phyloP scores from a whole-genome alignment of 2,888 invertebrate species.

The Brachypalpus laphriformis region DNA sequence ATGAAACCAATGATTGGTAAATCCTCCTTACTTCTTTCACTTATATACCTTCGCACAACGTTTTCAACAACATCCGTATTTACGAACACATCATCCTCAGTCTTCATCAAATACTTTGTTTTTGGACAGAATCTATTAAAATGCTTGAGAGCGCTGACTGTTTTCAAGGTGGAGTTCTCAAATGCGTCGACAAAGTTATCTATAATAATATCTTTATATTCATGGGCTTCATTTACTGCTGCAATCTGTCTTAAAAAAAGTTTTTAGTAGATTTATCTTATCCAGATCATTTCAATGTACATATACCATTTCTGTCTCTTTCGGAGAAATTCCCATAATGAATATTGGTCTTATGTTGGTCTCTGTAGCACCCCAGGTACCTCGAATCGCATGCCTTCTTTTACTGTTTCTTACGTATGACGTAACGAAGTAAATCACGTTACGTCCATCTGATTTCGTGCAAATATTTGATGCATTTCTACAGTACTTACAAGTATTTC shows the following conservation, averaged over 20 bases:
- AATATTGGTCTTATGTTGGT: slow-evolving; percentile 1
- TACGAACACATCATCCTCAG: slow-evolving; percentile 31
- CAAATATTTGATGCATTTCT: slow-evolving; percentile 25
- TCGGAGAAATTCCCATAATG: slow-evolving; percentile 8
- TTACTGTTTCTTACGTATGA: background rate
- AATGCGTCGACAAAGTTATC: slow-evolving; percentile 17
- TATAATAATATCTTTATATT: slow-evolving; percentile 11
- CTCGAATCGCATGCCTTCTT: slow-evolving; percentile 15
- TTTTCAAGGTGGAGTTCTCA: slow-evolving; percentile 24
- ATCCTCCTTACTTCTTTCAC: too few species aligned
- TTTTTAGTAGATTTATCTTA: background rate
- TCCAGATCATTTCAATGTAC: background rate
- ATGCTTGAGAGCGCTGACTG: slow-evolving; percentile 8
- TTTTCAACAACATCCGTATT: background rate
- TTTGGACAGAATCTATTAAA: slow-evolving; percentile 5
- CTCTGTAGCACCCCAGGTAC: slow-evolving; percentile 1
- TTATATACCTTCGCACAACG: background rate
- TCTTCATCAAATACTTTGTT: slow-evolving; percentile 18
- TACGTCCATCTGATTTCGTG: background rate
- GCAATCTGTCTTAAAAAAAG: background rate
- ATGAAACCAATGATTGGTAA: slow-evolving; percentile 13
- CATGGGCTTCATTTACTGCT: slow-evolving; percentile 1
- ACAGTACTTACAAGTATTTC: slow-evolving; percentile 12
- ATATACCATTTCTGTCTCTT: slow-evolving; percentile 28
- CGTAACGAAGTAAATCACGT: background rate